Base-by-base conservation (phyloP, 1,140 invertebrate genomes). In the Drosophila mojavensis region DNA sequence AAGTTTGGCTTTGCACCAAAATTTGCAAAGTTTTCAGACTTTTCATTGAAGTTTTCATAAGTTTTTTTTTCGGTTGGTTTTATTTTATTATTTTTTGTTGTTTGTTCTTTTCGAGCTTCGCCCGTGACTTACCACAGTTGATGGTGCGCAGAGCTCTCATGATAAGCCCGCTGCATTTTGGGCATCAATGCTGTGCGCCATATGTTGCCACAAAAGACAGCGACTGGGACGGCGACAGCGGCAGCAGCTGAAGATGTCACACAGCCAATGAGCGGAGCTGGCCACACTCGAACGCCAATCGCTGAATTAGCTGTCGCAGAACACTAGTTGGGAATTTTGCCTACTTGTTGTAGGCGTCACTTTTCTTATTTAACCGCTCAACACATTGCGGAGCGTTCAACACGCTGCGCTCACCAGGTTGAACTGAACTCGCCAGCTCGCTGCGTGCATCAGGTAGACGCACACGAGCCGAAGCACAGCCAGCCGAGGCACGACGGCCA, bases 361-460 rank as follows among this genome's bases (percentile, higher is more conserved):
- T 90, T 88, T 90, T 89, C 85, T 90, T 89, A 90, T 91, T 91
- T 91, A 91, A 90, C 90, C 90, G 90, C 78, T 91, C 90, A 88
- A 91, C 90, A 75, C 73, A 69, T 67, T 41, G 65, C 58, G 55
- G 66, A 84, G 82, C 90, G 77, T 91, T 77, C 75, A 85, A 81
- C 90, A 75, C 69, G 76, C 84, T 88, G 65, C 78, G 83, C 90
- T 91, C 76, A 79, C 90, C 90, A 91, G 90, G 90, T 88, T 84
- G 90, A 91, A 91, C 90, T 91, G 78, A 91, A 74, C 50, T 58
- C 43, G 60, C 20, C 20, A 54, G 36, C 41, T 53, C 58, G 33
- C 48, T 13, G 53, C 69, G 75, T 83, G 81, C 81, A 88, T 85
- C 85, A 81, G 80, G 82, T 82, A 80, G 79, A 60, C 58, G 64